Evolutionary conservation across 1,140 invertebrate genomes (phyloP).

Genomic region (Bombyx mandarina): DNA sequence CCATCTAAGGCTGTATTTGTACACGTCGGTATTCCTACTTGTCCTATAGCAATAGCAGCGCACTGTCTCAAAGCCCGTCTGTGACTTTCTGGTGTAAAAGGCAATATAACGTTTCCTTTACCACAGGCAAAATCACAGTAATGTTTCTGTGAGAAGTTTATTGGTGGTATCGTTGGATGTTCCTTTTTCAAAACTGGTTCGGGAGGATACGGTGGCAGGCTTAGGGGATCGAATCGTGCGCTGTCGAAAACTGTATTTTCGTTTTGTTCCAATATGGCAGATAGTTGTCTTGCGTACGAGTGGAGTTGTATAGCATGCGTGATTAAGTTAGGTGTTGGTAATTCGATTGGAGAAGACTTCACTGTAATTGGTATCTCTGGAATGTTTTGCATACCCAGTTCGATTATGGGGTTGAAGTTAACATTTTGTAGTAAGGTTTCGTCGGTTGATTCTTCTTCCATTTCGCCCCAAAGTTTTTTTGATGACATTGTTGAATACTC

Average conservation of each 20-base stretch:
- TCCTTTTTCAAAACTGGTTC: constrained; percentile 43
- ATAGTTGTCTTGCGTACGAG: constrained; percentile 40
- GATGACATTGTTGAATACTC: constrained; percentile 26
- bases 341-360: constrained; percentile 54
- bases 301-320: constrained; percentile 59
- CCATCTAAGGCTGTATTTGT: constrained; percentile 57
- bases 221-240: constrained; percentile 37
- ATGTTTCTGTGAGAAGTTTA: constrained; percentile 54
- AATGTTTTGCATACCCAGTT: constrained; percentile 65
- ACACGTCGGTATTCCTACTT: constrained; percentile 45
- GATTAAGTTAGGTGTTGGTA: constrained; percentile 54
- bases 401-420: constrained; percentile 67
- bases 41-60: constrained; percentile 61
- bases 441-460: constrained; percentile 44
- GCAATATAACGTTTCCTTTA: constrained; percentile 48
- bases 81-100: constrained; percentile 59
- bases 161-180: constrained; percentile 41
- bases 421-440: constrained; percentile 54
- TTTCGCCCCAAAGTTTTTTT: constrained; percentile 61
- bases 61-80: constrained; percentile 55
- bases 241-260: constrained; percentile 51
- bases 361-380: constrained; percentile 60
- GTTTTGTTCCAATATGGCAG: constrained; percentile 44
- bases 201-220: constrained; percentile 36
- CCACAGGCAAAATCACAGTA: constrained; percentile 63